These are phyloP conservation scores for Procavia capensis DNA, from an alignment of 2,113 vertebrate species.

Conservation along the genomic window DNA sequence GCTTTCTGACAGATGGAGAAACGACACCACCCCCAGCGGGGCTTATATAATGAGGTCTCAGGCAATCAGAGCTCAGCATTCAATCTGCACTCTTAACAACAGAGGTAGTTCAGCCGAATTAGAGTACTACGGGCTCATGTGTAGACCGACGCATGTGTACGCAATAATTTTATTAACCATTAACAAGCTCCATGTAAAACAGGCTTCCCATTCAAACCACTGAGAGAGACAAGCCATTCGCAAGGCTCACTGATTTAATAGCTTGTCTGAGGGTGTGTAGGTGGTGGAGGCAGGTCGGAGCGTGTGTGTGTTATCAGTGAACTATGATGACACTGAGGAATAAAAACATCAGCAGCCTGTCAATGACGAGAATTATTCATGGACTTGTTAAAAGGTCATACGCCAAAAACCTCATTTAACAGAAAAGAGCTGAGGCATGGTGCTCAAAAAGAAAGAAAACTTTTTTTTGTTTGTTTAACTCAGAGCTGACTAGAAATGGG, in stretches of 20 bases:
- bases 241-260: slow-evolving; percentile 42
- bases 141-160: slow-evolving; percentile 49
- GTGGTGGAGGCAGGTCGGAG: not conserved
- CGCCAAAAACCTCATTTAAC: slow-evolving; percentile 68
- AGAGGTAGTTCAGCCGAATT: slow-evolving; percentile 70
- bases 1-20: slow-evolving; percentile 72
- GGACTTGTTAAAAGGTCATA: slow-evolving; percentile 67
- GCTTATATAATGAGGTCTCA: slow-evolving; percentile 63
- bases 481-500: not conserved
- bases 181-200: slow-evolving; percentile 18
- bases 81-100: slow-evolving; percentile 70
- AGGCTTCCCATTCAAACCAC: slow-evolving; percentile 1
- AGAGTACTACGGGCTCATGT: slow-evolving; percentile 66
- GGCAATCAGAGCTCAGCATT: slow-evolving; percentile 72
- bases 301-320: slow-evolving; percentile 24
- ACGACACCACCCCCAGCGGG: not conserved
- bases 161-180: slow-evolving; percentile 68
- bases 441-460: not conserved
- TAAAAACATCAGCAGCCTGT: slow-evolving; percentile 73
- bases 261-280: slow-evolving; percentile 1
- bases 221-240: slow-evolving; percentile 39
- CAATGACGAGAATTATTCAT: slow-evolving; percentile 77
- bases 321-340: slow-evolving; percentile 36
- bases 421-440: slow-evolving; percentile 1
- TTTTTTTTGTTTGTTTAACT: not conserved